These are phyloP conservation scores for Pterocles burchelli DNA, from an alignment of 2,113 vertebrate genomes.

Conservation along the genomic window DNA sequence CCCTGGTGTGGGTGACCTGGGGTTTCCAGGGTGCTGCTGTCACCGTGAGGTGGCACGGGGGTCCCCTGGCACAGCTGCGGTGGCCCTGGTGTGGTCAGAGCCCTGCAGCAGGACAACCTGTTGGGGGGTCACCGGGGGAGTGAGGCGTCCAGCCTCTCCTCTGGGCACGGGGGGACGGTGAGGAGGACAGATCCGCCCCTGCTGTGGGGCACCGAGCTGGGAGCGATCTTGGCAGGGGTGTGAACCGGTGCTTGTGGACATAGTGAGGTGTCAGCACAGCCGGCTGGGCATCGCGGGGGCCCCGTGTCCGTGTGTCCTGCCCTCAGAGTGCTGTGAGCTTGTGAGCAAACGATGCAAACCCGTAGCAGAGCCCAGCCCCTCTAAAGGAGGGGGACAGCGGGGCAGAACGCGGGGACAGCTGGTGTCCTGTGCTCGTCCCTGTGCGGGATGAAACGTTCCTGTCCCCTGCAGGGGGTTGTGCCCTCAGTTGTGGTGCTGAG, in stretches of 20 bases:
- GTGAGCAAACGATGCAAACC: too few species aligned
- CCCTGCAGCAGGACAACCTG: accelerated
- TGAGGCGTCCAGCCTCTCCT: neutral
- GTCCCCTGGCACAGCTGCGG: neutral
- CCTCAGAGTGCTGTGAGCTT: neutral
- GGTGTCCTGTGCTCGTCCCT: accelerated
- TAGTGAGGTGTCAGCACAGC: accelerated
- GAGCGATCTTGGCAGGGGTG: neutral
- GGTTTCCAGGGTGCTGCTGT: neutral
- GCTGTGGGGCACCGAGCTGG: neutral
- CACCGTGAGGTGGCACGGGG: neutral
- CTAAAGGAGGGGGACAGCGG: neutral
- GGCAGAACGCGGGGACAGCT: accelerated
- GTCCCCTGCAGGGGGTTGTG: too few species aligned
- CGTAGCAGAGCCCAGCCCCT: too few species aligned
- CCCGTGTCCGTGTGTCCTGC: accelerated
- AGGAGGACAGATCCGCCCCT: neutral
- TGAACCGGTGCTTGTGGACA: neutral
- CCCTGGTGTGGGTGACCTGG: neutral
- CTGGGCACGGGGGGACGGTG: neutral
- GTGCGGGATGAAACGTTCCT: accelerated
- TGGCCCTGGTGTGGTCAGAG: neutral
- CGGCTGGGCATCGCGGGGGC: accelerated
- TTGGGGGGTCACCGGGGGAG: accelerated
- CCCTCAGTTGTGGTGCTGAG: accelerated